These are phyloP conservation scores for Empis stercorea DNA, from an alignment of 2,888 invertebrate genomes.

Conservation along the genomic window DNA sequence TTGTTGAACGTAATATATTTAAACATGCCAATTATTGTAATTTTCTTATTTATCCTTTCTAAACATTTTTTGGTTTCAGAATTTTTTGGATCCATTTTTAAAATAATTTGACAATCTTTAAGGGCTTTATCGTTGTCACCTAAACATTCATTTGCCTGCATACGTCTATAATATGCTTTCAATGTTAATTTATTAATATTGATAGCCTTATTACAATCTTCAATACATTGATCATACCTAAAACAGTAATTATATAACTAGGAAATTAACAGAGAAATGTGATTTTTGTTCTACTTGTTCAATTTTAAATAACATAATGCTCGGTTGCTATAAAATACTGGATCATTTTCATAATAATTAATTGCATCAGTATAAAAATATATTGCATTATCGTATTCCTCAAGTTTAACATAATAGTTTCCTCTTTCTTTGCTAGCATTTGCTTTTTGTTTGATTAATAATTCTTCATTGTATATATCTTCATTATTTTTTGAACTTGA, in stretches of 20 bases:
- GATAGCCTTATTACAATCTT: constrained; percentile 71
- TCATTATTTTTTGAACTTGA: too few species aligned
- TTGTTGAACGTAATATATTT: too few species aligned
- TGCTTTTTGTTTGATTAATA: background rate
- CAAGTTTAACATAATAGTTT: constrained; percentile 62
- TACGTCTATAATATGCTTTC: constrained; percentile 74
- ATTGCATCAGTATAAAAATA: constrained; percentile 80
- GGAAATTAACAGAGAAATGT: background rate
- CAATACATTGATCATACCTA: constrained; percentile 28
- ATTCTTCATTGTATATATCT: too few species aligned
- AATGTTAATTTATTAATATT: constrained; percentile 63
- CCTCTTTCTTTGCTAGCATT: constrained; percentile 45
- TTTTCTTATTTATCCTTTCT: constrained; percentile 26
- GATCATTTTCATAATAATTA: constrained; percentile 60
- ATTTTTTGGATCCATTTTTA: constrained; percentile 70
- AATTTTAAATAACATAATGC: constrained; percentile 76
- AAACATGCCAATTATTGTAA: constrained; percentile 22
- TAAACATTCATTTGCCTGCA: constrained; percentile 57
- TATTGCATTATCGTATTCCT: constrained; percentile 77
- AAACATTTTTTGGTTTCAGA: constrained; percentile 44
- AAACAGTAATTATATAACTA: too few species aligned
- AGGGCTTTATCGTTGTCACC: constrained; percentile 60
- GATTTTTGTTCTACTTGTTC: constrained; percentile 47
- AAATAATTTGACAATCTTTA: constrained; percentile 53
- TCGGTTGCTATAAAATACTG: constrained; percentile 75